A percentile compares a stretch with the other conserved stretches of the same genome.
phyloP scores from a whole-genome alignment of 2,888 invertebrate species.

The Acleris emargana region DNA sequence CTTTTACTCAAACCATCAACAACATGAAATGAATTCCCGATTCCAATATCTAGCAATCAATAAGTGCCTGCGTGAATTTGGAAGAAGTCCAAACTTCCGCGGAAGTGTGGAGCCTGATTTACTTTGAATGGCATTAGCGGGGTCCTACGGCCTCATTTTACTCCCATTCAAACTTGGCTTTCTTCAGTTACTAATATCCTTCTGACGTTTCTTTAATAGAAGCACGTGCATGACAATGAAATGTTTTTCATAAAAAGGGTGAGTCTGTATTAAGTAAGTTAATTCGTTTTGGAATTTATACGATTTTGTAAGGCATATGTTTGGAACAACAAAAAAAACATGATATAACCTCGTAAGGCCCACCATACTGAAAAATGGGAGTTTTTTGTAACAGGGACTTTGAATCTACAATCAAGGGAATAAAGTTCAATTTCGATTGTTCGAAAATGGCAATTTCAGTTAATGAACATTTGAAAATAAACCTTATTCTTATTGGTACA shows the following conservation, averaged over 20 bases:
- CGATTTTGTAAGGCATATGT: too few relatives aligned
- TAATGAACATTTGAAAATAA: too few relatives aligned
- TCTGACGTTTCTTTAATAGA: neutral
- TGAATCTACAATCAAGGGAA: too few relatives aligned
- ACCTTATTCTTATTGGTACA: too few relatives aligned
- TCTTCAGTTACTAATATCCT: conserved; percentile 8
- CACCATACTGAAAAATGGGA: too few relatives aligned
- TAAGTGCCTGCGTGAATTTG: conserved; percentile 22
- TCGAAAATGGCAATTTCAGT: too few relatives aligned
- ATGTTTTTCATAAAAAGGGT: neutral
- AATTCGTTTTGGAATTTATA: too few relatives aligned
- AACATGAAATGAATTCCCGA: conserved; percentile 1
- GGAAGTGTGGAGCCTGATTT: conserved; percentile 23
- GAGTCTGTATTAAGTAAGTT: too few relatives aligned
- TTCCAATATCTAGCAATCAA: conserved; percentile 22
- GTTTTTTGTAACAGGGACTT: too few relatives aligned
- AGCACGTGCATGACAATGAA: neutral
- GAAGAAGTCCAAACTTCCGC: conserved; percentile 26
- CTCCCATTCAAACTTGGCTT: conserved; percentile 16
- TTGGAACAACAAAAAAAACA: too few relatives aligned
- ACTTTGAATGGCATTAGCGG: conserved; percentile 18
- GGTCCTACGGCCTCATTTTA: conserved; percentile 18
- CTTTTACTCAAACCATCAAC: neutral
- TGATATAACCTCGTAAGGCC: too few relatives aligned
- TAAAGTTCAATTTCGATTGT: too few relatives aligned